These are phyloP conservation scores for Pungitius pungitius DNA, from an alignment of 2,113 vertebrate genomes.

Conservation along the genomic window DNA sequence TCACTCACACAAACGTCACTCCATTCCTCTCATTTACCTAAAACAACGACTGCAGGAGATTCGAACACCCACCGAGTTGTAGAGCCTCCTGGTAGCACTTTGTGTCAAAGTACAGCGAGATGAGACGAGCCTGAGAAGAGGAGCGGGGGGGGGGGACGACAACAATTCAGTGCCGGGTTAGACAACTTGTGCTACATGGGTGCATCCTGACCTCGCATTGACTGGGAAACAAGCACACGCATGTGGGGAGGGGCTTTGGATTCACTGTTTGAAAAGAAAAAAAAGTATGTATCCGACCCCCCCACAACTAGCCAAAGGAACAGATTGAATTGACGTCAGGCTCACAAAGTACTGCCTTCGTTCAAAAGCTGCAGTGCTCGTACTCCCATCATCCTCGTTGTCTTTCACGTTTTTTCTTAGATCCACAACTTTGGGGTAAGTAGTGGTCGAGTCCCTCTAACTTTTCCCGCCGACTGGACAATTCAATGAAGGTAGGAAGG, in stretches of 20 bases:
- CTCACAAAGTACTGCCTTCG: background rate
- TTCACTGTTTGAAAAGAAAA: background rate
- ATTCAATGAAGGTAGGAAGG: too few relatives aligned
- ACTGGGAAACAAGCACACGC: background rate
- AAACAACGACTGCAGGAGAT: background rate
- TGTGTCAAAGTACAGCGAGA: constrained; percentile 98
- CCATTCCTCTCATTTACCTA: background rate
- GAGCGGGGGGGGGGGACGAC: background rate
- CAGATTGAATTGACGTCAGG: background rate
- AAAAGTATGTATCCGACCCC: too few relatives aligned
- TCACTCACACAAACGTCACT: background rate
- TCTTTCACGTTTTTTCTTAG: background rate
- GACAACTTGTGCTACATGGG: background rate
- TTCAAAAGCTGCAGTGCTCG: background rate
- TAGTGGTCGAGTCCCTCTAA: too few relatives aligned
- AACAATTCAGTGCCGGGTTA: background rate
- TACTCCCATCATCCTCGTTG: background rate
- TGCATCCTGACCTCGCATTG: too few relatives aligned
- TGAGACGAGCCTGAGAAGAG: constrained; percentile 88
- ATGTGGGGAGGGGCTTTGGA: background rate
- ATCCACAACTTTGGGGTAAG: background rate
- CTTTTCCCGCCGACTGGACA: too few relatives aligned
- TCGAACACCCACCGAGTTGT: constrained; percentile 89
- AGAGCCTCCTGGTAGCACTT: constrained; percentile 97
- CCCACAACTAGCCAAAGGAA: background rate